phyloP scores from a whole-genome alignment of 2,888 invertebrate species.

The Geotrupes spiniger region DNA sequence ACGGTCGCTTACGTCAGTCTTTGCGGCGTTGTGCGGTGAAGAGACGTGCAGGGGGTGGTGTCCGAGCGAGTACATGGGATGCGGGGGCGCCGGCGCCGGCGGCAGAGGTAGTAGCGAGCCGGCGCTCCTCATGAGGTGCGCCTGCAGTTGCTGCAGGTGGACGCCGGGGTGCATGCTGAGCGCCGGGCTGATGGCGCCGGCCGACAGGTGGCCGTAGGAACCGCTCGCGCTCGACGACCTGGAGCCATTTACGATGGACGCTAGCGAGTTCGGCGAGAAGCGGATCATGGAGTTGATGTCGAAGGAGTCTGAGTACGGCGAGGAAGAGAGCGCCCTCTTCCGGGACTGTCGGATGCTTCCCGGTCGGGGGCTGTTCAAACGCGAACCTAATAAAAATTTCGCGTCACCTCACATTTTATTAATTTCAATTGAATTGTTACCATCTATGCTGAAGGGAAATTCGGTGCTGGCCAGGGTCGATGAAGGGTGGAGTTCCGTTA shows the following conservation, averaged over 20 bases:
- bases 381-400: conserved; percentile 52
- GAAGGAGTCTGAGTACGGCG: conserved; percentile 92
- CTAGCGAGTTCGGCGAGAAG: conserved; percentile 90
- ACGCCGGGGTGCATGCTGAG: conserved; percentile 64
- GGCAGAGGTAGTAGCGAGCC: conserved; percentile 54
- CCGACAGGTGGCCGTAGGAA: conserved; percentile 95
- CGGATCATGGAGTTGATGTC: conserved; percentile 95
- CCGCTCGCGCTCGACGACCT: conserved; percentile 88
- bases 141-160: conserved; percentile 72
- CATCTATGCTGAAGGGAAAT: conserved; percentile 87
- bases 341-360: conserved; percentile 59
- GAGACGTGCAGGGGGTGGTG: conserved; percentile 48
- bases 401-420: no score
- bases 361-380: conserved; percentile 65
- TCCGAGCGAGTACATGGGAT: conserved; percentile 48
- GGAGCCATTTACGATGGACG: conserved; percentile 77
- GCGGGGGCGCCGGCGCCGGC: conserved; percentile 48
- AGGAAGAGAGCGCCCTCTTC: conserved; percentile 90
- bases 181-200: conserved; percentile 88
- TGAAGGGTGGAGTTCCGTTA: conserved; percentile 59
- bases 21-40: conserved; percentile 39
- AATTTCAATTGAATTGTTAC: conserved; percentile 52
- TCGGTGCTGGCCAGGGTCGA: conserved; percentile 80
- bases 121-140: conserved; percentile 73
- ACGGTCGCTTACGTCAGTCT: conserved; percentile 49